Evolutionary conservation across 2,113 vertebrate species (phyloP).

Genomic region (Henicopernis longicauda): DNA sequence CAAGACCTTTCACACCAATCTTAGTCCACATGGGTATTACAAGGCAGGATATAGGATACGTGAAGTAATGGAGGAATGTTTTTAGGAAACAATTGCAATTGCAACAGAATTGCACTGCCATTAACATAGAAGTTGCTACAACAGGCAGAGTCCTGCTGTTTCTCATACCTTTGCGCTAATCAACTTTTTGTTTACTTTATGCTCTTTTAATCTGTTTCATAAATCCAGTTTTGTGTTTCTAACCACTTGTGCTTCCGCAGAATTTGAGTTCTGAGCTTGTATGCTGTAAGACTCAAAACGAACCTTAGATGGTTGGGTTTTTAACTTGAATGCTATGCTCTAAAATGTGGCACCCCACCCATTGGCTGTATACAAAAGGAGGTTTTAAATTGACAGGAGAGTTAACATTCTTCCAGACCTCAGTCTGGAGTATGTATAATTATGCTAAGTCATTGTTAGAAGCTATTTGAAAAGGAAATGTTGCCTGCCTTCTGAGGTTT

Average conservation of each 20-base stretch:
- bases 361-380: not conserved
- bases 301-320: not conserved
- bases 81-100: not conserved
- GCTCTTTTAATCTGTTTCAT: not conserved
- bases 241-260: not conserved
- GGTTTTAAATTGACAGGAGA: not conserved
- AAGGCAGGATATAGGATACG: not conserved
- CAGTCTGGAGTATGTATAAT: not conserved
- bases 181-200: not conserved
- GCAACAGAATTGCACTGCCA: not conserved
- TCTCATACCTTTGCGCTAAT: not conserved
- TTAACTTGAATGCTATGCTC: not conserved
- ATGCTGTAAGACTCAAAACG: not conserved
- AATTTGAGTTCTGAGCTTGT: not conserved
- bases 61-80: not conserved
- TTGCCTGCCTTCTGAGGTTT: not conserved
- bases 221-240: not conserved
- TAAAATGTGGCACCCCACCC: slow-evolving; percentile 1
- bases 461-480: slow-evolving; percentile 1
- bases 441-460: not conserved
- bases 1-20: not conserved
- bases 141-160: not conserved
- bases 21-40: not conserved
- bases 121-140: not conserved
- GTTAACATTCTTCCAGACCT: slow-evolving; percentile 8